These are phyloP conservation scores for Vicugna pacos DNA, from an alignment of 2,113 vertebrate species.

Conservation along the genomic window DNA sequence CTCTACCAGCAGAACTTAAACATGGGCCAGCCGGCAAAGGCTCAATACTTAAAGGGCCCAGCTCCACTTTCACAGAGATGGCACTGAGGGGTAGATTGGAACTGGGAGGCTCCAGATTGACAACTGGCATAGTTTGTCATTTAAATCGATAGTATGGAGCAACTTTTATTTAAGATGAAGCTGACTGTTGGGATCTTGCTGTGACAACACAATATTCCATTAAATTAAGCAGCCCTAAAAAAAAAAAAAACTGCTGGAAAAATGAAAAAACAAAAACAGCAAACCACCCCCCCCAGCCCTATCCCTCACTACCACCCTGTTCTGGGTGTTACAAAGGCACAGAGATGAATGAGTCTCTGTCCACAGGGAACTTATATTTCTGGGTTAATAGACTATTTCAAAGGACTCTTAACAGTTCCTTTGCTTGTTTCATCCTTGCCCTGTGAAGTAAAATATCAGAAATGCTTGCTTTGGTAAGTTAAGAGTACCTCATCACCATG, in stretches of 20 bases:
- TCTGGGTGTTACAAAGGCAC: not conserved
- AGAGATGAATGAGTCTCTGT: not conserved
- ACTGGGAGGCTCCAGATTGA: not conserved
- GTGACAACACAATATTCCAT: not conserved
- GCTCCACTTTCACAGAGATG: not conserved
- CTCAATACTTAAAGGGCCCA: not conserved
- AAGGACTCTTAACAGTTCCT: not conserved
- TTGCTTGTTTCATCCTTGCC: not conserved
- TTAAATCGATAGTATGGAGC: too few relatives aligned
- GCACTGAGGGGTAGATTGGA: not conserved
- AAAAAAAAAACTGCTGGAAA: too few relatives aligned
- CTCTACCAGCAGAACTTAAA: not conserved
- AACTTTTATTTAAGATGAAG: not conserved
- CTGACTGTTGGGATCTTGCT: not conserved
- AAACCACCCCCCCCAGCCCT: too few relatives aligned
- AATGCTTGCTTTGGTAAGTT: not conserved
- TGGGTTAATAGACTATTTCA: not conserved
- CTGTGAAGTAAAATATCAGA: not conserved
- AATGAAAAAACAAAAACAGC: too few relatives aligned
- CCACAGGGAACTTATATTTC: not conserved
- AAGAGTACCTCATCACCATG: not conserved
- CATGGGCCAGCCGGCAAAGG: not conserved
- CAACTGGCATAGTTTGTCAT: not conserved
- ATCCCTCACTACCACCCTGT: fast-evolving
- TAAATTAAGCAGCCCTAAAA: not conserved